Evolutionary conservation across 1,140 invertebrate species (phyloP), one percentile per base, ranked within the genome.

Genomic region (Meteorus sp.): DNA sequence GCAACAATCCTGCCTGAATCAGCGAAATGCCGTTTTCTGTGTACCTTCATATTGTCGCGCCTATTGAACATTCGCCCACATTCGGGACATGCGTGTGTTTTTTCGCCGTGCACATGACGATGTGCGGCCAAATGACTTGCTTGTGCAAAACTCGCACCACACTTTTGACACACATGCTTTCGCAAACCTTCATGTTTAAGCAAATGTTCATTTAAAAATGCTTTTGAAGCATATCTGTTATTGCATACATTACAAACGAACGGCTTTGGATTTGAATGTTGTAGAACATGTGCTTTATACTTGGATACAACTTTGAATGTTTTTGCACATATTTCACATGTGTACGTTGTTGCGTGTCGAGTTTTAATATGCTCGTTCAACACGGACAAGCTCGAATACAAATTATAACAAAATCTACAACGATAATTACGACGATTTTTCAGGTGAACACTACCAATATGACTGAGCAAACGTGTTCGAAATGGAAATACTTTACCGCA

Each of bases 41-140:
- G 78, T 27, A 80, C 78, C 41, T 80, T 80, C 78, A 80, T 80
- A 29, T 80, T 80, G 48, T 80, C 78, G 7, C 75, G 69, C 6
- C 78, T 68, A 56, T 80, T 80, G 44, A 80, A 80, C 53, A 76
- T 76, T 25, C 76, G 71, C 0, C 78, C 78, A 43, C 78, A 80
- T 19, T 78, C 78, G 0, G 78, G 74, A 56, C 78, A 80, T 0
- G 71, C 74, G 54, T 80, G 76, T 9, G 68, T 75, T 47, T 80
- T 80, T 48, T 80, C 78, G 11, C 75, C 78, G 25, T 80, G 78
- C 13, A 80, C 78, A 53, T 80, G 76, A 51, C 76, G 61, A 59
- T 80, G 78, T 1, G 78, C 78, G 22, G 78, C 77, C 13, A 80
- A 54, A 60, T 80, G 78, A 55, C 77, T 80, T 19, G 78, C 78